These are phyloP conservation scores for Marisa cornuarietis DNA, from an alignment of 1,140 invertebrate species.

Conservation along the genomic window DNA sequence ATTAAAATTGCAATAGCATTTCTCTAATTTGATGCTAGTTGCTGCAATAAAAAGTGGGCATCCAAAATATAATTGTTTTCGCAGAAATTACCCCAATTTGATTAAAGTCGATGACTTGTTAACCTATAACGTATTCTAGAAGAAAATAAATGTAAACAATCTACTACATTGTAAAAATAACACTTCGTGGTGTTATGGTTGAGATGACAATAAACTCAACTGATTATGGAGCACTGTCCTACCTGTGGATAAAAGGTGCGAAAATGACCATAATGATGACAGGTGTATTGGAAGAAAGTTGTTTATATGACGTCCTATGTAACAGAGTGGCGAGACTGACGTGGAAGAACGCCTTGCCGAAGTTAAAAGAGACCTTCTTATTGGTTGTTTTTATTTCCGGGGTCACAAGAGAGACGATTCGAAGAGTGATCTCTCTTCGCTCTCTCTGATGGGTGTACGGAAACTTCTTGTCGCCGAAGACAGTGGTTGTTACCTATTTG, in stretches of 20 bases:
- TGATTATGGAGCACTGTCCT: background rate
- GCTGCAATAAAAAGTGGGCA: background rate
- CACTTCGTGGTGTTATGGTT: no score
- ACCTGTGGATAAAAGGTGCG: conserved; percentile 1
- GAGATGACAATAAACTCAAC: background rate
- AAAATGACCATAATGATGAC: conserved; percentile 11
- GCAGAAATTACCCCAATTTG: background rate
- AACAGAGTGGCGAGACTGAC: conserved; percentile 21
- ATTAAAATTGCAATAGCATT: no score
- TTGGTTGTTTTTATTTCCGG: conserved; percentile 2
- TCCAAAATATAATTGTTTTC: background rate
- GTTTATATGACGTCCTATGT: background rate
- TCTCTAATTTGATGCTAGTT: no score
- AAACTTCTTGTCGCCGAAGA: no score
- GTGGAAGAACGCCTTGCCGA: background rate
- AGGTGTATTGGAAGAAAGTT: background rate
- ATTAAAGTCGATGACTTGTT: no score
- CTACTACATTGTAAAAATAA: background rate
- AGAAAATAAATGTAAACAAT: background rate
- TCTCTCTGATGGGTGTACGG: no score
- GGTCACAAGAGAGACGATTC: background rate
- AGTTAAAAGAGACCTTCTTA: background rate
- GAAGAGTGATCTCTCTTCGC: no score
- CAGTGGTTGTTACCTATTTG: no score
- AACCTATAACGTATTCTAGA: background rate